A percentile compares a stretch with the other conserved stretches of the same genome.
Conservation (phyloP, 2,797 vertebrate species). For the Pristis pectinata region DNA sequence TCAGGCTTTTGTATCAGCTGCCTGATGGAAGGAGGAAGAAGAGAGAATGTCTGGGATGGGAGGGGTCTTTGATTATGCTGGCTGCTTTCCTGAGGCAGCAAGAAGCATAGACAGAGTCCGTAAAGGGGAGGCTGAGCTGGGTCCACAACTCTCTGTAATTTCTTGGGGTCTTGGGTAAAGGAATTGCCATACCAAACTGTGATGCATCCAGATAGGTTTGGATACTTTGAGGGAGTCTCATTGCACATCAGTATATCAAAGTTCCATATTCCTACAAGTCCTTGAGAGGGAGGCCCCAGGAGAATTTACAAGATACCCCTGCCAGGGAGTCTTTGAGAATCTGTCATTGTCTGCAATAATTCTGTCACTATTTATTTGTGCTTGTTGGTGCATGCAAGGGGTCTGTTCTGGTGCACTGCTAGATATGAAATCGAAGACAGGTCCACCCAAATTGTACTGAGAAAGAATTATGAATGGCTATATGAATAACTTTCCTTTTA, state of each 20-base stretch:
- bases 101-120: no score
- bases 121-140: no score
- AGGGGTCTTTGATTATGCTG: no score
- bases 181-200: no score
- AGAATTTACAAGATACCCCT: neutral
- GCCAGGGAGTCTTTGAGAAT: neutral
- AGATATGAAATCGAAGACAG: neutral
- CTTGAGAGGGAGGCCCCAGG: neutral
- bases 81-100: no score
- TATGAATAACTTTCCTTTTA: neutral
- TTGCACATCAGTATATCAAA: neutral
- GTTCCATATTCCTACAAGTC: neutral
- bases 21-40: no score
- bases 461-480: neutral
- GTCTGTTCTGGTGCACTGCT: neutral
- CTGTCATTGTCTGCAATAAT: neutral
- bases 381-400: neutral
- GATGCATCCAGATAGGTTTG: no score
- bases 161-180: no score
- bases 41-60: no score
- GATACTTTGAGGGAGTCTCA: neutral
- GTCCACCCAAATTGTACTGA: neutral
- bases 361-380: neutral
- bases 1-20: no score
- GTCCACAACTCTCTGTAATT: no score